A percentile compares a stretch with the other conserved stretches of the same genome.
phyloP scores from a whole-genome alignment of 1,140 invertebrate species.

The Danaus melanippus region DNA sequence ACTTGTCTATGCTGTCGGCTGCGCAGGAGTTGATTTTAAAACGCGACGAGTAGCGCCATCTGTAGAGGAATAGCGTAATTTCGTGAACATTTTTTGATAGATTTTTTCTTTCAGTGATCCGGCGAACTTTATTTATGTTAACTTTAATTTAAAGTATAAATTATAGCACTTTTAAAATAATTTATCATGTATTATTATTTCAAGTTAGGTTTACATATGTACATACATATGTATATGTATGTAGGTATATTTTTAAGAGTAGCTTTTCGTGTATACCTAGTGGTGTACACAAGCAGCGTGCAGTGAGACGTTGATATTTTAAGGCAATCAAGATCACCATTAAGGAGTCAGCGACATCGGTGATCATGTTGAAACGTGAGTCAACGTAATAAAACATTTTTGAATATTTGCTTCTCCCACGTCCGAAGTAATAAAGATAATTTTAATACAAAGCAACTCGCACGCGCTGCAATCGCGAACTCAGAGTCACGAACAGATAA shows the following conservation, averaged over 20 bases:
- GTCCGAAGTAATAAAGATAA: conserved; percentile 57
- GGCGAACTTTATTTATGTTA: too few species aligned
- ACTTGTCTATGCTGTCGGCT: neutral
- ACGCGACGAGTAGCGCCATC: conserved; percentile 35
- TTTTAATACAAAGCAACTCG: conserved; percentile 50
- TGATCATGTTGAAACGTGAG: conserved; percentile 33
- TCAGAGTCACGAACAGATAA: conserved; percentile 50
- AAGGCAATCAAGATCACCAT: conserved; percentile 20
- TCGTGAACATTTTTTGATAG: neutral
- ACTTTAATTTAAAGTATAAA: too few species aligned
- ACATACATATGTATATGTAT: too few species aligned
- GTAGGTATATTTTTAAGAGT: too few species aligned
- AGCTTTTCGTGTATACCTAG: too few species aligned
- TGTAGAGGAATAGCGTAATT: conserved; percentile 31
- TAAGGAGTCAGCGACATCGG: conserved; percentile 23
- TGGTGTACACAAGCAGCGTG: too few species aligned
- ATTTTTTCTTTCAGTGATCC: too few species aligned
- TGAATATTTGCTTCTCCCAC: conserved; percentile 47
- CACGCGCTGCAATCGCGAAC: conserved; percentile 44
- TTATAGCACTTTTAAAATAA: too few species aligned
- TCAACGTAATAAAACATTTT: conserved; percentile 44
- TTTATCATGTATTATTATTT: too few species aligned
- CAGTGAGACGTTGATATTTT: too few species aligned
- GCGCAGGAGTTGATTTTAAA: conserved; percentile 27
- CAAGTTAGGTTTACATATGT: too few species aligned